Conservation (phyloP, 2,113 vertebrate genomes). For the Salvelinus namaycush region DNA sequence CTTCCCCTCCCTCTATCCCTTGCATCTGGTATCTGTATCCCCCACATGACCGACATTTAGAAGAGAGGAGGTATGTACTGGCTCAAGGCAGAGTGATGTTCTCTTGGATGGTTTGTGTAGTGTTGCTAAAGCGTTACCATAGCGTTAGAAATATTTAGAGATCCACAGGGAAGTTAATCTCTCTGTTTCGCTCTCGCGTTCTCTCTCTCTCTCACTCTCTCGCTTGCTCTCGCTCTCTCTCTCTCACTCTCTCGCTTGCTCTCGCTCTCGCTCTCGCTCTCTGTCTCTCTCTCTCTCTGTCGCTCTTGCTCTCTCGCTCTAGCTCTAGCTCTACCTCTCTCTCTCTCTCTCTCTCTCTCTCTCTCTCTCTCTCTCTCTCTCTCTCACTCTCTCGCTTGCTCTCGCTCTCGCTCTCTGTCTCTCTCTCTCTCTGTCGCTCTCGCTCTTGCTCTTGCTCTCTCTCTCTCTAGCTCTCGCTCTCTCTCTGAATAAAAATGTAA, state of each 20-base stretch:
- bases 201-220: conserved; percentile 1
- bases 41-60: background rate
- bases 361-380: background rate
- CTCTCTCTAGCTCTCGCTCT: conserved; percentile 74
- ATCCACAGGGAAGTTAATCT: conserved; percentile 81
- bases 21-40: background rate
- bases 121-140: conserved; percentile 70
- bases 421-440: background rate
- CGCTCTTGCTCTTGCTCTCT: conserved; percentile 4
- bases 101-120: conserved; percentile 85
- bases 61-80: conserved; percentile 65
- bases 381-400: conserved; percentile 53
- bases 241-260: conserved; percentile 40
- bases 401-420: conserved; percentile 6
- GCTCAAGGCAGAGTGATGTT: conserved; percentile 85
- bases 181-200: conserved; percentile 80
- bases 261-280: conserved; percentile 59
- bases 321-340: too few species aligned
- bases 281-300: too few species aligned
- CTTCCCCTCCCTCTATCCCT: background rate
- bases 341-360: too few species aligned
- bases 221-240: background rate
- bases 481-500: conserved; percentile 89
- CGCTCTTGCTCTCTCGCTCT: too few species aligned
- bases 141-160: conserved; percentile 74